Base-by-base conservation (phyloP, 2,797 vertebrate species). In the Muraenolepis orangiensis region DNA sequence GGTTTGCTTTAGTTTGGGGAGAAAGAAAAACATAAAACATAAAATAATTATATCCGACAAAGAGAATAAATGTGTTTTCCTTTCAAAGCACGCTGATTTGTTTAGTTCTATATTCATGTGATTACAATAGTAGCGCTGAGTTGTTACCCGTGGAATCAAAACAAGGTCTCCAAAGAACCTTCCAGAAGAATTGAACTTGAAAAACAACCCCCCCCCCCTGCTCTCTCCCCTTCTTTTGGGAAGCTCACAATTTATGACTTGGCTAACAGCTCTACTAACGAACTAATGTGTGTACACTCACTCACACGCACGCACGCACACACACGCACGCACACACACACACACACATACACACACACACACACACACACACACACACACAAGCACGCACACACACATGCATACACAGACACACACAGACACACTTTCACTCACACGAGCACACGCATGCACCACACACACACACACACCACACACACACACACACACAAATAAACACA, bases 201-300 rank as follows among this genome's bases (percentile, higher is more conserved):
- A 89, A 87, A 91, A 86, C 80, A 82, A 29, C 69, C 66, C 46
- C 61, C 74, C 70, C 30, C 57, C 70, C 74, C 72, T 76, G 79
- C 77, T 78, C 75, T 77, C 83, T 82, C 75, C 74, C 77, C 66
- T 79, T 78, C 78, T 85, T 82, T 78, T 82, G 77, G 69, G 74
- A 70, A 76, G 79, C 79, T 76, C 57, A 61, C 57, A 61, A 61
- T 61, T 61, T 77, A 73, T 84, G 66, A 75, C 82, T 76, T 78
- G 71, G 81, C 66, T 84, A 64, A 40, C 42, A 61, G 57, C 26
- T 61, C 57, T 61, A 61, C 57, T 23, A 26, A 61, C 57, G 16
- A n/a, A 26, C 69, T 23, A 23, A 14, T 36, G 32, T 38, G 32
- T 14, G 28, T 36, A 64, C 57, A 64, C 23, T n/a, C 51, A 57